These are phyloP conservation scores for Horisme vitalbata DNA, from an alignment of 2,888 invertebrate species.

Conservation along the genomic window DNA sequence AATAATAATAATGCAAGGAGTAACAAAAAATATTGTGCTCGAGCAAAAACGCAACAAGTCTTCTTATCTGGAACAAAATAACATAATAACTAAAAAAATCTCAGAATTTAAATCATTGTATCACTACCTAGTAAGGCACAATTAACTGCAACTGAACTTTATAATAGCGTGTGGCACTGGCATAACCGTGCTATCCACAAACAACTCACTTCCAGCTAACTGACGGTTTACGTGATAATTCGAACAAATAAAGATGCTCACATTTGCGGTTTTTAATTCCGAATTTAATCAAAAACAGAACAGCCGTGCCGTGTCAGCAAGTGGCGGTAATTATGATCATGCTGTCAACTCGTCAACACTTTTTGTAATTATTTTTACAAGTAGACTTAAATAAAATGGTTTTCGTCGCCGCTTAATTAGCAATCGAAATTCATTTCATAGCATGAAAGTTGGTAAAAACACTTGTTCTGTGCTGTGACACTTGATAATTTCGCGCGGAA, in stretches of 20 bases:
- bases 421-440: conserved; percentile 25
- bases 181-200: conserved; percentile 9
- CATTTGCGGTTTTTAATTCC: conserved; percentile 14
- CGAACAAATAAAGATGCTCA: conserved; percentile 12
- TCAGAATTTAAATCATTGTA: too few species aligned
- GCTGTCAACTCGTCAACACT: conserved; percentile 31
- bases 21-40: too few species aligned
- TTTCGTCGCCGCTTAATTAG: conserved; percentile 26
- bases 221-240: conserved; percentile 12
- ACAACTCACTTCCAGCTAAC: conserved; percentile 14
- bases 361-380: conserved; percentile 29
- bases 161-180: conserved; percentile 15
- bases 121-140: too few species aligned
- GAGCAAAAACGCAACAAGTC: too few species aligned
- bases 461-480: conserved; percentile 20
- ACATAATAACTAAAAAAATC: too few species aligned
- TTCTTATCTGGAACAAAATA: too few species aligned
- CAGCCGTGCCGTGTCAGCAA: conserved; percentile 3
- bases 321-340: conserved; percentile 24
- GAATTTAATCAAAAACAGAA: conserved; percentile 15
- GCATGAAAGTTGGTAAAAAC: conserved; percentile 21
- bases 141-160: conserved; percentile 2
- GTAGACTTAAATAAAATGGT: conserved; percentile 26
- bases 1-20: too few species aligned
- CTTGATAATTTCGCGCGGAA: conserved; percentile 9